Evolutionary conservation across 2,797 vertebrate genomes (phyloP).

Genomic region (Epinephelus coioides): DNA sequence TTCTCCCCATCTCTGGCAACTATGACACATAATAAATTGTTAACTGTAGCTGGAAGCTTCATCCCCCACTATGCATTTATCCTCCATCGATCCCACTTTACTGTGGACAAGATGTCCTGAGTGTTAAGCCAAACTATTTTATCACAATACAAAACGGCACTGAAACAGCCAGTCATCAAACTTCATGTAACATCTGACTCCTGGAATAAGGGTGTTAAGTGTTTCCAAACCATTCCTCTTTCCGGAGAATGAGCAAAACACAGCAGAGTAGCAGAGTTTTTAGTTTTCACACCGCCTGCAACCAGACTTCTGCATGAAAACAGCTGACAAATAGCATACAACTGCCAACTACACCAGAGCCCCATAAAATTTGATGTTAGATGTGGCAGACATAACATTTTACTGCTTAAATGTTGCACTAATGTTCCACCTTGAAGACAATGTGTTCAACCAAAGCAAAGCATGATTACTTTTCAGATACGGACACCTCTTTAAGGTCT

Average conservation of each 20-base stretch:
- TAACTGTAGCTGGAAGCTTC: not conserved
- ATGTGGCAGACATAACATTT: not conserved
- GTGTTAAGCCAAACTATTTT: conserved; percentile 2
- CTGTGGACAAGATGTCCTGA: not conserved
- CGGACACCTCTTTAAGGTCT: not conserved
- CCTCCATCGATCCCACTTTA: conserved; percentile 9
- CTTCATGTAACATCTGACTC: not conserved
- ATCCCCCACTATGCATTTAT: conserved; percentile 9
- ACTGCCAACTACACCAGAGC: conserved; percentile 2
- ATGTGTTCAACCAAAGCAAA: not conserved
- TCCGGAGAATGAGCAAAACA: not conserved
- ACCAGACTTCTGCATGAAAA: not conserved
- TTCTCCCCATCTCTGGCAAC: conserved; percentile 2
- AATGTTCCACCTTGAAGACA: not conserved
- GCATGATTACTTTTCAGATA: not conserved
- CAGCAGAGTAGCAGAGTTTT: not conserved
- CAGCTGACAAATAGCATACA: not conserved
- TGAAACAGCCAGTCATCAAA: conserved; percentile 15
- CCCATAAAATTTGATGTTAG: not conserved
- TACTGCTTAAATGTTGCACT: not conserved
- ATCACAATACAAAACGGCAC: conserved; percentile 10
- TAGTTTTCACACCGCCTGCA: not conserved
- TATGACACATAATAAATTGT: conserved; percentile 11
- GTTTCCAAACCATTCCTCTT: not conserved
- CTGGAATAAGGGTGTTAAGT: not conserved